These are phyloP conservation scores for Volucella zonaria DNA, from an alignment of 2,888 invertebrate species.

Conservation along the genomic window DNA sequence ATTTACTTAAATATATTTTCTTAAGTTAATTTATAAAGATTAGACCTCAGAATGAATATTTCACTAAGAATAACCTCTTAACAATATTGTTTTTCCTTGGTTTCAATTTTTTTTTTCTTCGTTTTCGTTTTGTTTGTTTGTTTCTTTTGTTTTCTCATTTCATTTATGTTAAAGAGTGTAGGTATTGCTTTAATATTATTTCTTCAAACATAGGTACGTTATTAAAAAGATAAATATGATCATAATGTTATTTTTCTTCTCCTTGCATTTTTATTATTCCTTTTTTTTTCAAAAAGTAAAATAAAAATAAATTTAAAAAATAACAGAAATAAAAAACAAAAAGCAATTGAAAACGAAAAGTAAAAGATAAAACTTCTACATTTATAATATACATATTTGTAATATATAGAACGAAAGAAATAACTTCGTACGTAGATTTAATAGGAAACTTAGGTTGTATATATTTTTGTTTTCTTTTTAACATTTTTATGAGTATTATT, in stretches of 20 bases:
- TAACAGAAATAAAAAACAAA: conserved; percentile 31
- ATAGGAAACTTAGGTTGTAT: conserved; percentile 73
- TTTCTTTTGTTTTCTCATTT: conserved; percentile 20
- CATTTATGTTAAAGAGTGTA: conserved; percentile 66
- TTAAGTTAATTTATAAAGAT: conserved; percentile 56
- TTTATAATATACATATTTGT: conserved; percentile 13
- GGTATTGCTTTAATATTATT: conserved; percentile 74
- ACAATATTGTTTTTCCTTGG: conserved; percentile 45
- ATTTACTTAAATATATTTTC: conserved; percentile 35
- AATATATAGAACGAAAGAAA: conserved; percentile 56
- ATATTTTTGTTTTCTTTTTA: conserved; percentile 31
- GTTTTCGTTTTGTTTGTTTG: neutral
- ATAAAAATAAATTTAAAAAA: conserved; percentile 36
- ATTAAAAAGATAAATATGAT: conserved; percentile 66
- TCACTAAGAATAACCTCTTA: conserved; percentile 61
- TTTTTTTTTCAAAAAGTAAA: conserved; percentile 42
- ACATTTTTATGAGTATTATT: conserved; percentile 72
- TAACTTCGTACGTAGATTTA: conserved; percentile 67
- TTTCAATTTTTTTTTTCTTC: neutral
- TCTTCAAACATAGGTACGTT: conserved; percentile 71
- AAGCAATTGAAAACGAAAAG: conserved; percentile 55
- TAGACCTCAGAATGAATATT: conserved; percentile 65
- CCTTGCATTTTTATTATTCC: conserved; percentile 11
- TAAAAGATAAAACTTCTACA: neutral
- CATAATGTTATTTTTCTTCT: conserved; percentile 34